phyloP scores from a whole-genome alignment of 2,113 vertebrate genomes.

The Notiomystis cincta region DNA sequence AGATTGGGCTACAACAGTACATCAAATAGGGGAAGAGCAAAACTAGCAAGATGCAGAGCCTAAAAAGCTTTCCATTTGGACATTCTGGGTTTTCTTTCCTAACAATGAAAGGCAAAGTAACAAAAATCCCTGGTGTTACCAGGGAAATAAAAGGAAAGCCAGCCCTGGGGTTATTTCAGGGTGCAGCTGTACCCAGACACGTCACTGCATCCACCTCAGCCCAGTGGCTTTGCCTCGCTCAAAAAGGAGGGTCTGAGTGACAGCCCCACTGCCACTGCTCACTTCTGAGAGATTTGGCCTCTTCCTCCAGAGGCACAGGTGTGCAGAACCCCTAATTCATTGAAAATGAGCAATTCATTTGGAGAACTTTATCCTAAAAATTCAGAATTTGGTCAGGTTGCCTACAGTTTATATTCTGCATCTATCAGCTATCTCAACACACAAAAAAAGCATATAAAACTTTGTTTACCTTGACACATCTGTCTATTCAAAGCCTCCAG shows the following conservation, averaged over 20 bases:
- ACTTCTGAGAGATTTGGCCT: background rate
- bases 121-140: background rate
- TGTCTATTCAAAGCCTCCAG: background rate
- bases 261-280: rapidly evolving
- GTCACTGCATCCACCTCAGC: background rate
- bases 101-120: background rate
- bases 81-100: background rate
- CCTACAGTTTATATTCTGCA: background rate
- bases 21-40: background rate
- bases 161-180: background rate
- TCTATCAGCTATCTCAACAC: background rate
- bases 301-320: background rate
- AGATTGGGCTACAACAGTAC: background rate
- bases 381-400: background rate
- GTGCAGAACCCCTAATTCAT: background rate
- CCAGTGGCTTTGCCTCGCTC: rapidly evolving
- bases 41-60: background rate
- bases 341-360: background rate
- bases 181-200: background rate
- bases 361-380: background rate
- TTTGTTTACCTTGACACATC: background rate
- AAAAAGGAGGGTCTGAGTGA: background rate
- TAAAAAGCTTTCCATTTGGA: background rate
- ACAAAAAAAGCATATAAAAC: background rate
- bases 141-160: background rate